Base-by-base conservation (phyloP, 1,140 invertebrate genomes). In the Drosophila trapezifrons region DNA sequence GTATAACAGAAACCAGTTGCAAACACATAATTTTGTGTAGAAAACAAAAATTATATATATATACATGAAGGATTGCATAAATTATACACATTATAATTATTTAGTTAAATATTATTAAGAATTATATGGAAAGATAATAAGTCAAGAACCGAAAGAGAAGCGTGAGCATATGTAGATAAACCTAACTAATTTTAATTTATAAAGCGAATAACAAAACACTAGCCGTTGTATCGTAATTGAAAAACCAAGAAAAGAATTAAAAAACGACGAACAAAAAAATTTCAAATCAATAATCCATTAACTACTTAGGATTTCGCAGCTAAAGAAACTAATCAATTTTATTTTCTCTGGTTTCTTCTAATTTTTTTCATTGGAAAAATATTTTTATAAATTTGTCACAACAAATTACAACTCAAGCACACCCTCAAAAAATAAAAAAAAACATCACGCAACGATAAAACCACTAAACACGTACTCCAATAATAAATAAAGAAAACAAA, bases 21-120 rank as follows among this genome's bases (percentile, higher is more conserved):
- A 60, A 79, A 71, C 72, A 75, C 78, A 71, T 69, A 29, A 80
- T 80, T 73, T 76, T 79, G 72, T 80, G 67, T 58, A 74, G 56
- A 64, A 66, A 74, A 71, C 27, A 69, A 60, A 69, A 52, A 72
- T 56, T 45, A 51, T 49, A 69, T 38, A 73, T 35, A 59, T 56
- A 45, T 43, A 51, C 54, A 78, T 76, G 62, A 60, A 55, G 46
- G 70, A 57, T 71, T 71, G 66, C 76, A 76, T 76, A 76, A 67
- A 79, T 56, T 64, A 77, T 69, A 64, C 55, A 72, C 25, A 79
- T 73, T 55, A 66, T 78, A 59, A 76, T 74, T 84, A 80, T 80
- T 86, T 85, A 85, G 79, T 85, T 90, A 90, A 75, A 71, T 83
- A 86, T 81, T 81, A 78, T 75, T 76, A 87, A 87, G 66, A 87